These are phyloP conservation scores for Babyrousa celebensis DNA, from an alignment of 2,797 vertebrate genomes.

Conservation along the genomic window DNA sequence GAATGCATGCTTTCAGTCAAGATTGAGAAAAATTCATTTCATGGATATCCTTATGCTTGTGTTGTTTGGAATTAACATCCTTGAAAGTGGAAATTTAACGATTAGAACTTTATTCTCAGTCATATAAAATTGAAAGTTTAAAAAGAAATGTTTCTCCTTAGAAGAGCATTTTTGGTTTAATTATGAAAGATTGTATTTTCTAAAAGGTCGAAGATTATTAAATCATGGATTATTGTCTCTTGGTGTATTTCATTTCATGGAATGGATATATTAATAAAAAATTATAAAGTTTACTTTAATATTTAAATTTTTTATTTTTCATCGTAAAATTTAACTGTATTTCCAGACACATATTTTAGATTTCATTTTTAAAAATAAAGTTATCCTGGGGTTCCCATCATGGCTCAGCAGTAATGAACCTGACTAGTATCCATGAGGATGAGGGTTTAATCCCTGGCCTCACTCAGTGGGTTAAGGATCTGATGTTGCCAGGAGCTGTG, in stretches of 20 bases:
- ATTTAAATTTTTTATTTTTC: slow-evolving; percentile 60
- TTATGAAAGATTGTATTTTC: slow-evolving; percentile 56
- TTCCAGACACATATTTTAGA: slow-evolving; percentile 30
- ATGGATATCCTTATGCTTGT: not conserved
- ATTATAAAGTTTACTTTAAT: slow-evolving; percentile 6
- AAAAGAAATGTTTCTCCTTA: slow-evolving; percentile 38
- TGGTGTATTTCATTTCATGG: not conserved
- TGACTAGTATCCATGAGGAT: too few relatives aligned
- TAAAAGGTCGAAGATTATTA: slow-evolving; percentile 28
- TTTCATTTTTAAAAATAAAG: slow-evolving; percentile 57
- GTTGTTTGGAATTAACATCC: slow-evolving; percentile 39
- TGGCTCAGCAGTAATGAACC: too few relatives aligned
- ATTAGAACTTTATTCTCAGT: slow-evolving; percentile 1
- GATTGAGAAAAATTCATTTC: not conserved
- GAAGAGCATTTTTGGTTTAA: slow-evolving; percentile 13
- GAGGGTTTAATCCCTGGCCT: too few relatives aligned
- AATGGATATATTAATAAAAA: slow-evolving; percentile 22
- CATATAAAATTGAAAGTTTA: slow-evolving; percentile 41
- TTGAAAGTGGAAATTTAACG: slow-evolving; percentile 57
- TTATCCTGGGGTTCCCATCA: not conserved
- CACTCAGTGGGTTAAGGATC: too few relatives aligned
- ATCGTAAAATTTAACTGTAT: slow-evolving; percentile 32
- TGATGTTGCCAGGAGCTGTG: too few relatives aligned
- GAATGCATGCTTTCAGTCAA: slow-evolving; percentile 32
- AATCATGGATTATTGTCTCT: not conserved